phyloP scores from a whole-genome alignment of 53 echinoderm and acorn worm species.

The Paracentrotus lividus region DNA sequence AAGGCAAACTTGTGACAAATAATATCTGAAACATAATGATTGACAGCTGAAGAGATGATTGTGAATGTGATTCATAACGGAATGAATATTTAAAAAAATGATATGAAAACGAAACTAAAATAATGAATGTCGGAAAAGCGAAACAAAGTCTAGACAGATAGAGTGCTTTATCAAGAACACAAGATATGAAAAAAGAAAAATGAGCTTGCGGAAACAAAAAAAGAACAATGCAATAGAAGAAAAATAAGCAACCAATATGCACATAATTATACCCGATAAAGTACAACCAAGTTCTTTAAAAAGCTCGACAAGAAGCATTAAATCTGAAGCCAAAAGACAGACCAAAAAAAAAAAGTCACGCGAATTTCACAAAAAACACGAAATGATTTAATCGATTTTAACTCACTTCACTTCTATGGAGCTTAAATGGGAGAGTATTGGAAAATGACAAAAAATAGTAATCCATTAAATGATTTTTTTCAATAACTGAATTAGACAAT shows the following conservation, averaged over 20 bases:
- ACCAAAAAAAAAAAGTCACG: neutral
- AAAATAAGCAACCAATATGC: neutral
- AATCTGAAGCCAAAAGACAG: neutral
- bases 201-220: neutral
- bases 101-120: neutral
- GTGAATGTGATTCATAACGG: neutral
- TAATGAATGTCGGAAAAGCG: neutral
- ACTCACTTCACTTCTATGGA: conserved; percentile 88
- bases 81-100: neutral
- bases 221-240: neutral
- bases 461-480: neutral
- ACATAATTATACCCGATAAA: neutral
- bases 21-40: neutral
- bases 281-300: neutral
- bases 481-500: neutral
- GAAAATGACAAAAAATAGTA: conserved; percentile 36
- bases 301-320: neutral
- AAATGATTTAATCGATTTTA: conserved; percentile 25
- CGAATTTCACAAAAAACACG: conserved; percentile 27
- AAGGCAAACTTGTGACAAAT: neutral
- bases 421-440: conserved; percentile 66
- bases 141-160: neutral
- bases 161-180: neutral
- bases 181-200: neutral
- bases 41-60: neutral